A percentile compares a stretch with the other conserved stretches of the same genome.
Evolutionary conservation across 2,113 vertebrate genomes (phyloP).

Genomic region (Beaufortia kweichowensis): DNA sequence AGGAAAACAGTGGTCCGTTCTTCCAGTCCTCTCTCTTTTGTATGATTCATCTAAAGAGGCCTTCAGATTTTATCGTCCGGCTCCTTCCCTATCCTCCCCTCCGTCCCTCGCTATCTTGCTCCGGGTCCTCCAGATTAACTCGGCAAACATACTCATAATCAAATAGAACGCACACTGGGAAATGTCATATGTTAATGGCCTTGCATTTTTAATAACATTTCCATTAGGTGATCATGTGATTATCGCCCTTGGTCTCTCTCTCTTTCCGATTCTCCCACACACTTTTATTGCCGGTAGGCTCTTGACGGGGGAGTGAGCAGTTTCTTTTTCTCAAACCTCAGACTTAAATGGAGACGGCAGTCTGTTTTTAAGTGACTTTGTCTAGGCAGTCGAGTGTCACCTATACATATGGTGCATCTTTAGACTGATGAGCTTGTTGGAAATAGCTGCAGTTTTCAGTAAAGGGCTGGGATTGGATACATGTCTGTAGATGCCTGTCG

Average conservation of each 20-base stretch:
- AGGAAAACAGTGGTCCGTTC: conserved; percentile 30
- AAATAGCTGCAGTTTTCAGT: conserved; percentile 25
- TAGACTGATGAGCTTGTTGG: conserved; percentile 8
- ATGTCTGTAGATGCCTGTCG: not conserved
- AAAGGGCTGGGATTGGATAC: conserved; percentile 2
- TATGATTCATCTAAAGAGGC: conserved; percentile 43
- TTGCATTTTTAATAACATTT: conserved; percentile 69
- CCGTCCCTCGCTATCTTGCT: conserved; percentile 3
- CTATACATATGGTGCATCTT: not conserved
- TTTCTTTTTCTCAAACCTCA: conserved; percentile 25
- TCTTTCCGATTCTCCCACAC: conserved; percentile 39
- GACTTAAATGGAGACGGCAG: conserved; percentile 21
- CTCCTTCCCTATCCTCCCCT: conserved; percentile 9
- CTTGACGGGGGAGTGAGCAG: not conserved
- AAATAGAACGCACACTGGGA: conserved; percentile 58
- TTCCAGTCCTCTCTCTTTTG: conserved; percentile 23
- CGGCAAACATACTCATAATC: conserved; percentile 59
- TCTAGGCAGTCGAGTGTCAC: conserved; percentile 14
- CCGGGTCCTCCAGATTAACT: conserved; percentile 56
- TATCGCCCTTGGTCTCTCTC: conserved; percentile 41
- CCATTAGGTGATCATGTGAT: conserved; percentile 66
- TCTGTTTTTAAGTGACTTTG: conserved; percentile 44
- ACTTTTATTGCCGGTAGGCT: conserved; percentile 41
- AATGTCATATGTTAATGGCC: conserved; percentile 68
- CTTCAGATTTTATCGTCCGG: conserved; percentile 44